These are phyloP conservation scores for Eupithecia abbreviata DNA, from an alignment of 2,888 invertebrate species.

Conservation along the genomic window DNA sequence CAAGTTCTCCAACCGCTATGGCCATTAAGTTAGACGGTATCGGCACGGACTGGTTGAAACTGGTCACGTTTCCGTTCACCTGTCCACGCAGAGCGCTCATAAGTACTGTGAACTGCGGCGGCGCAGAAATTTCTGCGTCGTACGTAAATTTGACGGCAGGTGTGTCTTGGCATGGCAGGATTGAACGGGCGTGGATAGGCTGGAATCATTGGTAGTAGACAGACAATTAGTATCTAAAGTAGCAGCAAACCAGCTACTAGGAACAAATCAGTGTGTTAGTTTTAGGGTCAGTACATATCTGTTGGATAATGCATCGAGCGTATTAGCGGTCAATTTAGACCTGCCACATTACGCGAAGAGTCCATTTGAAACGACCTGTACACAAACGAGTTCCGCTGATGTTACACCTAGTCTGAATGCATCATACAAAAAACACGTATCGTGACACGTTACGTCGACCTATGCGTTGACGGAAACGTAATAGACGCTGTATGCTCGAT, in stretches of 20 bases:
- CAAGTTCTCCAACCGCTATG: constrained; percentile 43
- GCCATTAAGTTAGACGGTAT: constrained; percentile 47
- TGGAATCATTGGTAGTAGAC: constrained; percentile 58
- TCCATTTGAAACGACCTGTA: too few species aligned
- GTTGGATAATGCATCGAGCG: too few species aligned
- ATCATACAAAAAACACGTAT: too few species aligned
- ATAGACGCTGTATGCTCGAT: too few species aligned
- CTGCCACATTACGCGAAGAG: too few species aligned
- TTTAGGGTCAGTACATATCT: too few species aligned
- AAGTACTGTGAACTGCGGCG: constrained; percentile 89
- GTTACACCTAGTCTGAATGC: too few species aligned
- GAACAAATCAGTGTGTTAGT: not conserved
- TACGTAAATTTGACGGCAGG: constrained; percentile 95
- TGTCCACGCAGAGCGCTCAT: constrained; percentile 17
- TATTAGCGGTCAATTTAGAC: too few species aligned
- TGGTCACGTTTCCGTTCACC: constrained; percentile 50
- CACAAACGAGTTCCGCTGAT: too few species aligned
- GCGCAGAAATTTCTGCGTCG: constrained; percentile 88
- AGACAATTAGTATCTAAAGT: not conserved
- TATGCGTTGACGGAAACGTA: too few species aligned
- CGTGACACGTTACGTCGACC: too few species aligned
- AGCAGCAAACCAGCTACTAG: not conserved
- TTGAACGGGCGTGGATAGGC: constrained; percentile 94
- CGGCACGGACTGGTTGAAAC: constrained; percentile 53
- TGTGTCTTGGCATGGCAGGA: constrained; percentile 96